Percentiles rank a stretch among this genome's conserved stretches.
phyloP scores from a whole-genome alignment of 2,888 invertebrate species.

The Oeneis ivallda region DNA sequence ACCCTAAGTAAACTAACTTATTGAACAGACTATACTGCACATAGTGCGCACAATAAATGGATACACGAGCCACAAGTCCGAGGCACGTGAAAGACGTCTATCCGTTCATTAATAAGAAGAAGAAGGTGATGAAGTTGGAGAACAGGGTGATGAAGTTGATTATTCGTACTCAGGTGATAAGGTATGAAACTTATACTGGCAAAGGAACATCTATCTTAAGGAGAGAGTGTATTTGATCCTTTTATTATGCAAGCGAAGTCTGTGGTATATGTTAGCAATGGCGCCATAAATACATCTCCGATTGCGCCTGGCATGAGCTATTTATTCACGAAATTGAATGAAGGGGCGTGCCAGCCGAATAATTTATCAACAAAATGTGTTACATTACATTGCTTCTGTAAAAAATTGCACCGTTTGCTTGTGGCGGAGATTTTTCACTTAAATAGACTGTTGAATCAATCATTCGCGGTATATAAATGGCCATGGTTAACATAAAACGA shows the following conservation, averaged over 20 bases:
- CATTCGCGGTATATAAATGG: conserved; percentile 33
- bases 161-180: too few species aligned
- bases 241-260: background rate
- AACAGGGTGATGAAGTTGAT: too few species aligned
- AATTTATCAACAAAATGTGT: conserved; percentile 48
- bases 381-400: conserved; percentile 45
- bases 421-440: conserved; percentile 38
- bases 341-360: conserved; percentile 45
- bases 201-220: background rate
- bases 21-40: too few species aligned
- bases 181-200: background rate
- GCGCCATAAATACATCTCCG: conserved; percentile 43
- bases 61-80: too few species aligned
- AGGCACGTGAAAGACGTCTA: too few species aligned
- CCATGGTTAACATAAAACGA: conserved; percentile 10
- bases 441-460: conserved; percentile 42
- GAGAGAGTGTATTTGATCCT: background rate
- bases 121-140: too few species aligned
- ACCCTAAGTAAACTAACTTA: too few species aligned
- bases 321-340: conserved; percentile 48
- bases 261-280: background rate
- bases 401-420: conserved; percentile 45
- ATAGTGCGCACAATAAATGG: too few species aligned
- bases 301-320: conserved; percentile 44
- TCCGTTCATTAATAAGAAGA: too few species aligned